phyloP scores from a whole-genome alignment of 2,113 vertebrate species.

The Prochilodus magdalenae region DNA sequence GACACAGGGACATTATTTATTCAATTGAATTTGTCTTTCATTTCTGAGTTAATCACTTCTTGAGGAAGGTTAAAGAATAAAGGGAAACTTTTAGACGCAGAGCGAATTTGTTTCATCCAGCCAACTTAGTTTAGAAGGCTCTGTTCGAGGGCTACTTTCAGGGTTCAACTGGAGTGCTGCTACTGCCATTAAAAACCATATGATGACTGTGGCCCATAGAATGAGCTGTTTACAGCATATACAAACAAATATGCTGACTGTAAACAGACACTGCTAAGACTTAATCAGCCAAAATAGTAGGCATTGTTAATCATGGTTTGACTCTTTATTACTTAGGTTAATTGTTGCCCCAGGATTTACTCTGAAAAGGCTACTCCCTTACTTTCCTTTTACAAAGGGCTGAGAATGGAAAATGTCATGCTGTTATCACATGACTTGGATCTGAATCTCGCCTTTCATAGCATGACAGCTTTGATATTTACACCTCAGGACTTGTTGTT shows the following conservation, averaged over 20 bases:
- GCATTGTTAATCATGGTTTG: constrained; percentile 78
- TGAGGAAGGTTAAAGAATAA: constrained; percentile 28
- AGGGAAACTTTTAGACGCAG: constrained; percentile 47
- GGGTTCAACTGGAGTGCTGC: constrained; percentile 28
- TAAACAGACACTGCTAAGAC: constrained; percentile 60
- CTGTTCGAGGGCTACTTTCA: constrained; percentile 34
- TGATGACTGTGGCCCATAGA: constrained; percentile 50
- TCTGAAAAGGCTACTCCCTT: constrained; percentile 56
- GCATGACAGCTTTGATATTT: constrained; percentile 67
- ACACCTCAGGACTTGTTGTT: constrained; percentile 67
- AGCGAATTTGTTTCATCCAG: not conserved
- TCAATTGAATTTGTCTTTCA: constrained; percentile 45
- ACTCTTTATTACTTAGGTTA: constrained; percentile 80
- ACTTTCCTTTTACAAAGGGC: constrained; percentile 61
- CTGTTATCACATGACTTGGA: constrained; percentile 65
- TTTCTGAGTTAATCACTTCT: constrained; percentile 50
- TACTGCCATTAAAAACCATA: constrained; percentile 52
- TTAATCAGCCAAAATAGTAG: constrained; percentile 74
- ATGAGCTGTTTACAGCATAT: constrained; percentile 38
- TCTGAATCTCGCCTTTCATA: constrained; percentile 62
- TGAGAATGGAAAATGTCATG: constrained; percentile 66
- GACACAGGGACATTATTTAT: constrained; percentile 44
- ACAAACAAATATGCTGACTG: constrained; percentile 51
- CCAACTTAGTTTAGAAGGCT: constrained; percentile 27
- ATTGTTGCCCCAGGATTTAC: constrained; percentile 73